Conservation (phyloP, 2,888 invertebrate species). For the Phyllotreta cruciferae region DNA sequence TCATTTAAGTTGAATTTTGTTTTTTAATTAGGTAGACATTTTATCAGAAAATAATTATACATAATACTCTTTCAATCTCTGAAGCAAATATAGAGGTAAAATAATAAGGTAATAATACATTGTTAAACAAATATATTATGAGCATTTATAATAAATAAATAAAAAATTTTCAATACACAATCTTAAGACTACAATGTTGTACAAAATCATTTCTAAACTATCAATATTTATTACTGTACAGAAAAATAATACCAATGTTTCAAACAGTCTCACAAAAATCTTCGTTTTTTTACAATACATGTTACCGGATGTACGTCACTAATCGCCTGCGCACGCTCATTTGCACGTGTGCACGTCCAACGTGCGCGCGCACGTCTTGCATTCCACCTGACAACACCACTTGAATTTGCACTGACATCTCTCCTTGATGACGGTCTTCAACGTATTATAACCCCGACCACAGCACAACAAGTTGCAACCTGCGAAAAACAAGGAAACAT, state of each 20-base stretch:
- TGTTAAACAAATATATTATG: conserved; percentile 36
- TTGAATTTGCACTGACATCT: conserved; percentile 94
- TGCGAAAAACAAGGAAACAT: not conserved
- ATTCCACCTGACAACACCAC: conserved; percentile 95
- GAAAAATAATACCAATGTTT: no score
- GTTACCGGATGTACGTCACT: conserved; percentile 9
- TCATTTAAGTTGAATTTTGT: no score
- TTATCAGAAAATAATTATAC: no score
- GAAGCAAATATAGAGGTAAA: no score
- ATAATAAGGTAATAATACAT: no score
- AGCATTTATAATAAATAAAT: conserved; percentile 40
- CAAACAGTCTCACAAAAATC: no score
- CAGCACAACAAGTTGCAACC: conserved; percentile 86
- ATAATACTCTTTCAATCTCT: no score
- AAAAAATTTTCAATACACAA: conserved; percentile 36
- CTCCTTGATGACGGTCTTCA: conserved; percentile 76
- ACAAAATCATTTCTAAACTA: conserved; percentile 14
- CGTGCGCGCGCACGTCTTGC: conserved; percentile 82
- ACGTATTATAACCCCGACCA: conserved; percentile 90
- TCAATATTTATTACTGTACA: no score
- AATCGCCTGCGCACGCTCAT: conserved; percentile 59
- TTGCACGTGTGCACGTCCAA: conserved; percentile 88
- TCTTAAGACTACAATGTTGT: conserved; percentile 28
- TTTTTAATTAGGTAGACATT: no score
- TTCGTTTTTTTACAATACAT: not conserved